These are phyloP conservation scores for Bombyx mori DNA, from an alignment of 1,140 invertebrate species.

Conservation along the genomic window ASM3026992v2 NC_085109.1:8016001-8016500, in stretches of 20 bases:
- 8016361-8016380: slow-evolving; percentile 68
- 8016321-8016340: slow-evolving; percentile 41
- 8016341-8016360: slow-evolving; percentile 54
- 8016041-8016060: slow-evolving; percentile 53
- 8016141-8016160: slow-evolving; percentile 6
- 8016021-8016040: slow-evolving; percentile 37
- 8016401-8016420: slow-evolving; percentile 69
- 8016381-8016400: slow-evolving; percentile 60
- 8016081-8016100: slow-evolving; percentile 66
- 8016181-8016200: too few relatives aligned
- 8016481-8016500: slow-evolving; percentile 73
- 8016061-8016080: slow-evolving; percentile 39
- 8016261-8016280: slow-evolving; percentile 27
- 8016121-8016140: slow-evolving; percentile 28
- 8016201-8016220: too few relatives aligned
- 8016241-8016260: too few relatives aligned
- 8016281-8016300: slow-evolving; percentile 58
- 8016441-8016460: slow-evolving; percentile 71
- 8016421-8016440: slow-evolving; percentile 72
- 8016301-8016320: slow-evolving; percentile 48
- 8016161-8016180: too few relatives aligned
- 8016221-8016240: too few relatives aligned
- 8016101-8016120: neutral
- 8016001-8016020: slow-evolving; percentile 51
- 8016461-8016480: slow-evolving; percentile 72